Percentiles rank a stretch among this genome's conserved stretches.
These are phyloP conservation scores for Mirza zaza DNA, from an alignment of 2,113 vertebrate species.

Conservation along the genomic window DNA sequence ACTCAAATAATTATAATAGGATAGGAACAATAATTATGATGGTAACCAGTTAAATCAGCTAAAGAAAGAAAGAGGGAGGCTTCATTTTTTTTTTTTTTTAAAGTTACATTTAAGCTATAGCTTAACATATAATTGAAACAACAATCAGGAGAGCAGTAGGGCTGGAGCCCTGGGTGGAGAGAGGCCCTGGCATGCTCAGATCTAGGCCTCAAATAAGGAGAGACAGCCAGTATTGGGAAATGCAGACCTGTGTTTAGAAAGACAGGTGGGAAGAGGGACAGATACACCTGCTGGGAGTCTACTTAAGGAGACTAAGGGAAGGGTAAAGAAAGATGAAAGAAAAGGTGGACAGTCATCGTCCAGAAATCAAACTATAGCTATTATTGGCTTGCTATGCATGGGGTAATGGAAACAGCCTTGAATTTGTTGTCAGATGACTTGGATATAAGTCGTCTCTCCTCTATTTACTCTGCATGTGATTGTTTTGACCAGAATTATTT, in stretches of 20 bases:
- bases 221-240: not conserved
- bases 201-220: not conserved
- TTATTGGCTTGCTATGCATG: not conserved
- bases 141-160: not conserved
- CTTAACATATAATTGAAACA: not conserved
- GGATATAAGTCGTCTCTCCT: not conserved
- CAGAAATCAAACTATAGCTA: not conserved
- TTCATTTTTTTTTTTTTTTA: not conserved
- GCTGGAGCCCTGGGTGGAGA: not conserved
- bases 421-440: not conserved
- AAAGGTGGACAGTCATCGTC: not conserved
- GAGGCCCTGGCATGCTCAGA: not conserved
- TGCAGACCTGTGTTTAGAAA: not conserved
- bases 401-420: not conserved
- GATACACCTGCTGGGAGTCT: not conserved
- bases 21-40: not conserved
- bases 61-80: not conserved
- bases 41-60: not conserved
- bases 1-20: not conserved
- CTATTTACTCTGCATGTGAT: not conserved
- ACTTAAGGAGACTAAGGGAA: not conserved
- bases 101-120: not conserved
- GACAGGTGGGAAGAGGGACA: not conserved
- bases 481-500: not conserved
- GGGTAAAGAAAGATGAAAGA: not conserved